Percentiles rank a stretch among this genome's conserved stretches.
Evolutionary conservation across 1,140 invertebrate species (phyloP).

Genomic region (Mercenaria mercenaria): DNA sequence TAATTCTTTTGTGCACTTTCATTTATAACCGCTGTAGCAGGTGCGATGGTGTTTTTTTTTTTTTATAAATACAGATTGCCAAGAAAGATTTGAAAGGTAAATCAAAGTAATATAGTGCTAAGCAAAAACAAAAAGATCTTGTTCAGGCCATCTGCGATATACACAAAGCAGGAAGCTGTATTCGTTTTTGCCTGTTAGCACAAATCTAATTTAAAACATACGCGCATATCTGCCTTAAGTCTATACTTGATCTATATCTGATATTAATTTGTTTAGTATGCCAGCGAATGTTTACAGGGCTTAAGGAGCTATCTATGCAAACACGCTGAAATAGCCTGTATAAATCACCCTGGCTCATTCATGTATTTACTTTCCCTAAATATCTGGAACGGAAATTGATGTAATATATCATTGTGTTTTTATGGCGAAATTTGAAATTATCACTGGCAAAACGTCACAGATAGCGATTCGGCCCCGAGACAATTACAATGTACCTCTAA

Average conservation of each 20-base stretch:
- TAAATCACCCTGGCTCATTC: slow-evolving; percentile 26
- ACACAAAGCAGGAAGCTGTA: no score
- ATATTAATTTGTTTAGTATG: slow-evolving; percentile 15
- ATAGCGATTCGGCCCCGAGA: background rate
- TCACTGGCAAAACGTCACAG: background rate
- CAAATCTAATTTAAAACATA: background rate
- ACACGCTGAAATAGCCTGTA: background rate
- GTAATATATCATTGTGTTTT: slow-evolving; percentile 19
- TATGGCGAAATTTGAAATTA: slow-evolving; percentile 8
- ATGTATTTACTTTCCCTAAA: background rate
- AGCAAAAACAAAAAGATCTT: no score
- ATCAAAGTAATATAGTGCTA: no score
- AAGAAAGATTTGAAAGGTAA: no score
- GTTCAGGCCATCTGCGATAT: no score
- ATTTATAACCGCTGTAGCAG: no score
- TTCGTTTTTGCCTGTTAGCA: no score
- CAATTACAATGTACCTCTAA: background rate
- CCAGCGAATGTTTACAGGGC: background rate
- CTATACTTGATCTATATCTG: slow-evolving; percentile 1
- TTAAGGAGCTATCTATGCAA: background rate
- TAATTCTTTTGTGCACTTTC: no score
- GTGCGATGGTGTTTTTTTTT: no score
- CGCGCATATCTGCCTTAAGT: background rate
- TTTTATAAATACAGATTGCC: no score
- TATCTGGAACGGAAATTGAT: slow-evolving; percentile 54